Base-by-base conservation (phyloP, 2,113 vertebrate species). In the Cyprinodon tularosa region DNA sequence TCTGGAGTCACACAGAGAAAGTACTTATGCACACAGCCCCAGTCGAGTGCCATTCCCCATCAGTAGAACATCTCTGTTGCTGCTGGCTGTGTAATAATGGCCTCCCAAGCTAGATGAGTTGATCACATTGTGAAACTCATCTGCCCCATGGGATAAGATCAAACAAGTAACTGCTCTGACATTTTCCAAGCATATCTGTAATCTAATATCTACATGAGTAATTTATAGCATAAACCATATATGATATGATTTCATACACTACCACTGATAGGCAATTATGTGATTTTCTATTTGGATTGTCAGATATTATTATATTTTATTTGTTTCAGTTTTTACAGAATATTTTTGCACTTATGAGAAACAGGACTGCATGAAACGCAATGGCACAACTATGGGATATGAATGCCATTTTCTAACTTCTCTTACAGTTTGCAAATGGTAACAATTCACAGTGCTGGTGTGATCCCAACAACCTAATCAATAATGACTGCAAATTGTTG, bases 1-100 rank as follows among this genome's bases (percentile, higher is more conserved):
- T 75, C 63, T 72, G 71, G 82, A 86, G 64, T 40, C 63, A 68
- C 61, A 12, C 65, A 78, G 73, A 75, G 72, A 87, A 62, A 77
- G 74, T 66, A 63, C 38, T 69, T 40, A 48, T 70, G 70, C 64
- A 47, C 13, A 61, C 67, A 48, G 15, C 40, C n/a, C 29, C 8
- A 70, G 77, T 74, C 29, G 67, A 69, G 66, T 66, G 13, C 40
- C 60, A 13, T 15, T 22, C 12, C 37, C 76, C 53, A 73, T 76
- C 67, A 64, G 8, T 13, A 37, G 15, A 77, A 53, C 22, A 60
- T 62, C 59, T 64, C 48, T 66, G 22, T 63, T 12, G 42, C 36
- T 66, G 57, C 68, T 70, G 48, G 62, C 66, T n/a, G 4, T 68
- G 40, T 42, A n/a, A 81, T 59, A 59, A 63, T 62, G 40, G 59